Evolutionary conservation across 2,888 invertebrate genomes (phyloP), one percentile per base, ranked within the genome.

Genomic region (Yponomeuta plumbellus): DNA sequence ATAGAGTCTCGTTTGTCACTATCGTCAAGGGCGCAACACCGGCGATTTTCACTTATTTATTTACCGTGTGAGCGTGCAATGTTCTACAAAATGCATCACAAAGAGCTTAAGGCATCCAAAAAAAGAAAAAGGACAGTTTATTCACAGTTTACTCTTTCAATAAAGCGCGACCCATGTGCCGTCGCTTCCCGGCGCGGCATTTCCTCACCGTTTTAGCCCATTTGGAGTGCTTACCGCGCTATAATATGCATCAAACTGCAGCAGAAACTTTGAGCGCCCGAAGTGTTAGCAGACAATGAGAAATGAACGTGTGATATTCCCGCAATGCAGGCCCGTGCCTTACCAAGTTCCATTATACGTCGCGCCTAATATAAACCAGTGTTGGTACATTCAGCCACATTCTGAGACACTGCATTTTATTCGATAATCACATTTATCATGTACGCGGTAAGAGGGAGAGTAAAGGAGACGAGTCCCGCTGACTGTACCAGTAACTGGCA

Each of bases 211-310:
- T 77, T 81, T 52, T 83, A 84, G 80, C 81, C 83, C 81, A 83
- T 82, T 89, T 80, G 77, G 81, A 85, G 86, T 84, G 80, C 85
- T 89, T 85, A 86, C 85, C 79, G 81, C 81, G 81, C 85, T 89
- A 88, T 89, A 88, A 87, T 88, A 89, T 89, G 90, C 88, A 90
- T 89, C 89, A 88, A 87, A 88, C 83, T 88, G 87, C 86, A 79
- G 78, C 79, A 81, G 75, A 79, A 86, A 88, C 81, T 86, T 85
- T 82, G 80, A 77, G 79, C 78, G 75, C 68, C 73, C 74, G 77
- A 80, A 79, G 81, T 82, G 81, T 66, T 73, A 78, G 80, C 81
- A 84, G 88, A 88, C 89, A 85, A 88, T 88, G 89, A 89, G 88
- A 86, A 88, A 89, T 79, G 88, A 86, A 84, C 80, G 81, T 79